These are phyloP conservation scores for Philopotamus ludificatus DNA, from an alignment of 1,140 invertebrate species.

Conservation along the genomic window DNA sequence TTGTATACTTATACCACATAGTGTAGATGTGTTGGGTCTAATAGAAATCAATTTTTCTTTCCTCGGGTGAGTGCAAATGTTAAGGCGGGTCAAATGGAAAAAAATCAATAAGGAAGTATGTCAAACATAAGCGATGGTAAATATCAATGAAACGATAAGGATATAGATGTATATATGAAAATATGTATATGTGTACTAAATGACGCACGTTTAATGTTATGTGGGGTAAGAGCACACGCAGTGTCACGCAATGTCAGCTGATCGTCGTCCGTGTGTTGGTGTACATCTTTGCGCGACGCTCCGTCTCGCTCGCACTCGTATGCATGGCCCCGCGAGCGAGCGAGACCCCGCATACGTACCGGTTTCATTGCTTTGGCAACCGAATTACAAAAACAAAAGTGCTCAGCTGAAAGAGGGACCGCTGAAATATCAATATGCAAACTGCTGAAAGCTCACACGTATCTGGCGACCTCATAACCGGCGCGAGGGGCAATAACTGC, in stretches of 20 bases:
- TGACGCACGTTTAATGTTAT: constrained; percentile 24
- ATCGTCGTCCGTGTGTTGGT: constrained; percentile 15
- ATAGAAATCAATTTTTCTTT: too few species aligned
- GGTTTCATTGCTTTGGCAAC: constrained; percentile 33
- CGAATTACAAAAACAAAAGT: constrained; percentile 33
- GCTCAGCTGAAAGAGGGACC: neutral
- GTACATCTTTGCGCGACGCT: neutral
- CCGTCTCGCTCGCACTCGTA: neutral
- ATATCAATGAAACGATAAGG: too few species aligned
- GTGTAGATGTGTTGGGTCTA: too few species aligned
- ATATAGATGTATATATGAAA: too few species aligned
- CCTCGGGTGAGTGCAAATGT: too few species aligned
- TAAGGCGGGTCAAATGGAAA: too few species aligned
- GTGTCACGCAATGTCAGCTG: constrained; percentile 38
- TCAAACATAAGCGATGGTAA: too few species aligned
- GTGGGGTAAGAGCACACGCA: constrained; percentile 14
- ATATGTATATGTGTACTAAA: neutral
- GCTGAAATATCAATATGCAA: constrained; percentile 1
- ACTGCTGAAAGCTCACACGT: constrained; percentile 1
- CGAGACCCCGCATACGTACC: neutral
- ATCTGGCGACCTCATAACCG: too few species aligned
- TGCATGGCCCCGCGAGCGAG: neutral
- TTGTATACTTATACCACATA: too few species aligned
- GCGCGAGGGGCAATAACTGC: too few species aligned
- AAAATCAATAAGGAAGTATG: too few species aligned